Base-by-base conservation (phyloP, 1,140 invertebrate genomes). In the Zophobas atratus region DNA sequence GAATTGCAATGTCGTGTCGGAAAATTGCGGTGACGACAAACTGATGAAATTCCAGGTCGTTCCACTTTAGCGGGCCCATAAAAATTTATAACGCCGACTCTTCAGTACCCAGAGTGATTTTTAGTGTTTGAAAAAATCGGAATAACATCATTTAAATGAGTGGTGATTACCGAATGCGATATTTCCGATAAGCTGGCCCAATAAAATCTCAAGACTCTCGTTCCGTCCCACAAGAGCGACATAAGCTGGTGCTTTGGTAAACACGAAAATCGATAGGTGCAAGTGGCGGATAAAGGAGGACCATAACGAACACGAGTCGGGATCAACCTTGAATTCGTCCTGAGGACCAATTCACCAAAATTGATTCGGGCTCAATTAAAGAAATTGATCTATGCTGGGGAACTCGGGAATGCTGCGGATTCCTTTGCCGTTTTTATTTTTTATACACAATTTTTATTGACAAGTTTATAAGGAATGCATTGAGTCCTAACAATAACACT, bases 251-350 rank as follows among this genome's bases (percentile, higher is more conserved):
- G 57, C 35, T 63, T 63, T 20, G 46, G 70, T 56, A 72, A 72
- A 72, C 70, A 72, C 46, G 70, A 53, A 56, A 72, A 72, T 72
- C 70, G 70, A 72, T 72, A 72, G 70, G 70, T 72, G 70, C 70
- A 72, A 72, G 70, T 72, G 70, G 70, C 70, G 70, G 70, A 72
- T 72, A 72, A 72, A 41, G 70, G 39, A 67, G 60, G 39, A 67
- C 60, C 60, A 67, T 67, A 67, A 67, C 60, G 60, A 67, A 67
- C 60, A 67, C 60, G 60, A 36, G 38, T 43, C n/a, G 39, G 60
- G 60, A 67, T 67, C 57, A 41, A 41, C 57, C 60, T 67, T 67
- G 60, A 67, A 67, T 67, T 67, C 34, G 34, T 46, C 60, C 60
- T 67, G 33, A 67, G 60, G 60, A 67, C 60, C 60, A 67, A 67